Evolutionary conservation across 2,113 vertebrate genomes (phyloP).

Genomic region (Trematomus loennbergii): DNA sequence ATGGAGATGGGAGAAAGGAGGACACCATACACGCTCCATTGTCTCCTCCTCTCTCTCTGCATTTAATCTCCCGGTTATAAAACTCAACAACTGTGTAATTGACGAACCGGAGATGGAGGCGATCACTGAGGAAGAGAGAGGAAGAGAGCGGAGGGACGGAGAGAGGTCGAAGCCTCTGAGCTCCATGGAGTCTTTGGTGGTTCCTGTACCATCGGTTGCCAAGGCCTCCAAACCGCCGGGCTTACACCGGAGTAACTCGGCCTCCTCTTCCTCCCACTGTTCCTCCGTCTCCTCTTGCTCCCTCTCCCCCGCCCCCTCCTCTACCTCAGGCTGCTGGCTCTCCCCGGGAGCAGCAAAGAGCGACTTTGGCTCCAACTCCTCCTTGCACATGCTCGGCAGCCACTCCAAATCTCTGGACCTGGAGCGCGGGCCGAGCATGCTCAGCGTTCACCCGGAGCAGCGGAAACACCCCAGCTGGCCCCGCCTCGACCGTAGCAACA

Average conservation of each 20-base stretch:
- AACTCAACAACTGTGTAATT: constrained; percentile 99
- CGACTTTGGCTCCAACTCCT: constrained; percentile 95
- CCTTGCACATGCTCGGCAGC: constrained; percentile 92
- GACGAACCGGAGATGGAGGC: constrained; percentile 95
- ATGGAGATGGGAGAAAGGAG: constrained; percentile 82
- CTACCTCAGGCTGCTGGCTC: constrained; percentile 89
- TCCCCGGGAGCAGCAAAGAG: constrained; percentile 92
- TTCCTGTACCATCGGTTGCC: constrained; percentile 85
- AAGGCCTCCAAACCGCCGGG: constrained; percentile 85
- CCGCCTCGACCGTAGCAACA: constrained; percentile 93
- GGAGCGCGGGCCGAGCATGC: constrained; percentile 87
- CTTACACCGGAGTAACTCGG: constrained; percentile 87
- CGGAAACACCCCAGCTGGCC: constrained; percentile 98
- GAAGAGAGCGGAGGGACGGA: constrained; percentile 80
- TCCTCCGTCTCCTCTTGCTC: constrained; percentile 86
- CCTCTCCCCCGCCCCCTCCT: constrained; percentile 81
- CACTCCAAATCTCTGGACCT: constrained; percentile 98
- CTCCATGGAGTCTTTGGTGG: constrained; percentile 90
- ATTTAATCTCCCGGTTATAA: constrained; percentile 97
- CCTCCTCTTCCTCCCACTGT: constrained; percentile 82
- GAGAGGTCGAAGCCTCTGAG: constrained; percentile 82
- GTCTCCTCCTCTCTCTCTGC: constrained; percentile 97
- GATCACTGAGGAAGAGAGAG: constrained; percentile 90
- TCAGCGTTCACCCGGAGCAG: constrained; percentile 93
- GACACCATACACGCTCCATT: constrained; percentile 94